phyloP scores from a whole-genome alignment of 2,888 invertebrate genomes.

The Odontomyia ornata region DNA sequence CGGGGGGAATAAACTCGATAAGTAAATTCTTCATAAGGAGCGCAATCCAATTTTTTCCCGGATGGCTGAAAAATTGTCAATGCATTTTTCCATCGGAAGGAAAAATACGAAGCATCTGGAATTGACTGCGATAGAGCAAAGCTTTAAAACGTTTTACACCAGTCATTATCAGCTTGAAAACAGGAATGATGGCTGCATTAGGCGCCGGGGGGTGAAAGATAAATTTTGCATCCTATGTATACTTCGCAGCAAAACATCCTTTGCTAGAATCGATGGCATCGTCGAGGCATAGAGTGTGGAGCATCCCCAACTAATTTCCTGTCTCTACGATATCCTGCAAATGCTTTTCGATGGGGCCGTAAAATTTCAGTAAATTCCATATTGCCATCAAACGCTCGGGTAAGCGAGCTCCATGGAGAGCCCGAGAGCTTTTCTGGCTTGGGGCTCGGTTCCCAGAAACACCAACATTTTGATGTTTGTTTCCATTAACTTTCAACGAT shows the following conservation, averaged over 20 bases:
- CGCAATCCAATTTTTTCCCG: no score
- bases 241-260: not conserved
- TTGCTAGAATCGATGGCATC: not conserved
- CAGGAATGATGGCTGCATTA: constrained; percentile 26
- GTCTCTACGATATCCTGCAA: not conserved
- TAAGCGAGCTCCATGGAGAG: not conserved
- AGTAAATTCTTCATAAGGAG: no score
- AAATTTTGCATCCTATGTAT: constrained; percentile 15
- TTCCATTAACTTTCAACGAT: constrained; percentile 9
- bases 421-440: not conserved
- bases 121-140: not conserved
- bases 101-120: no score
- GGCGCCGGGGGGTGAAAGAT: not conserved
- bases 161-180: not conserved
- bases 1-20: no score
- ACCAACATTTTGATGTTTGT: constrained; percentile 5
- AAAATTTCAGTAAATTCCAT: not conserved
- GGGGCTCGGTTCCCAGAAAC: not conserved
- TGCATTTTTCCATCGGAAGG: no score
- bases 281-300: not conserved
- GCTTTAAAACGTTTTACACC: not conserved
- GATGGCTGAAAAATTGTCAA: no score
- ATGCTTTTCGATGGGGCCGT: not conserved
- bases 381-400: not conserved
- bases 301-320: constrained; percentile 8